Evolutionary conservation across 2,888 invertebrate genomes (phyloP).

Genomic region (Incurvaria masculella): DNA sequence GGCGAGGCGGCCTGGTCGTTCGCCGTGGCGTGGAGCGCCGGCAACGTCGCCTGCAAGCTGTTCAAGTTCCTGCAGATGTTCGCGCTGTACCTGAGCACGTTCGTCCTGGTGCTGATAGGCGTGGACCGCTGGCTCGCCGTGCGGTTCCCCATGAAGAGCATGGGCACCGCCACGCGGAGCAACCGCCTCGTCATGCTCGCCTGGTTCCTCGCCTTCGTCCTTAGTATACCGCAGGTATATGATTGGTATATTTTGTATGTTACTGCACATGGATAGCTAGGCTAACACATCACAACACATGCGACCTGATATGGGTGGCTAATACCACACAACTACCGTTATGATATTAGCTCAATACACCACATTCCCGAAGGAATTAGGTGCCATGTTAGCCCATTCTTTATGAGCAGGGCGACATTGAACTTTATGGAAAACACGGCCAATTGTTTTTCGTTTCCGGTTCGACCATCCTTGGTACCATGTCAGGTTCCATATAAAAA

Average conservation of each 20-base stretch:
- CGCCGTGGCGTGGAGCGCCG: conserved; percentile 78
- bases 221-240: conserved; percentile 80
- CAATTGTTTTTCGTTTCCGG: too few species aligned
- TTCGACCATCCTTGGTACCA: too few species aligned
- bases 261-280: too few species aligned
- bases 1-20: conserved; percentile 81
- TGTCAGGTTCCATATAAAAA: too few species aligned
- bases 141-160: conserved; percentile 72
- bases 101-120: conserved; percentile 77
- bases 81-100: conserved; percentile 78
- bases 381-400: too few species aligned
- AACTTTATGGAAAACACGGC: too few species aligned
- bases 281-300: background rate
- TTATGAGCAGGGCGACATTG: too few species aligned
- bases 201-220: conserved; percentile 70
- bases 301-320: too few species aligned
- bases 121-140: conserved; percentile 80
- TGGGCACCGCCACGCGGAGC: conserved; percentile 66
- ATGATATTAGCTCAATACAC: too few species aligned
- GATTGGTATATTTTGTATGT: conserved; percentile 1
- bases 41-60: conserved; percentile 72
- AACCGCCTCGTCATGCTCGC: conserved; percentile 63
- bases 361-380: too few species aligned
- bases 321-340: too few species aligned
- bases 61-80: conserved; percentile 82